Evolutionary conservation across 2,888 invertebrate genomes (phyloP).

Genomic region (Tetragonula carbonaria): DNA sequence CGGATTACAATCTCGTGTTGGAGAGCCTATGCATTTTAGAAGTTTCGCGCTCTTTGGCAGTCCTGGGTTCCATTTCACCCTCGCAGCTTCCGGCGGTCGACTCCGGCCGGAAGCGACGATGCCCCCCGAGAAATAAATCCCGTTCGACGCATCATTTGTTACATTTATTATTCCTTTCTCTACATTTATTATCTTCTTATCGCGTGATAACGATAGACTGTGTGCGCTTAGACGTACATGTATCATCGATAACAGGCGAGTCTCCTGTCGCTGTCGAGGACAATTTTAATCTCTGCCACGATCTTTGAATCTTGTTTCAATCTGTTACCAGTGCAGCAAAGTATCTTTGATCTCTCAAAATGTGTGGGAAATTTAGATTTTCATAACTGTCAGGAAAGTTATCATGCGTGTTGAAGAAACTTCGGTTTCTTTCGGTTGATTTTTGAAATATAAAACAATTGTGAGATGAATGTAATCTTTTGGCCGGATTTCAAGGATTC

Average conservation of each 20-base stretch:
- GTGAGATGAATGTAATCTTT: too few species aligned
- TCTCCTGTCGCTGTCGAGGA: slow-evolving; percentile 10
- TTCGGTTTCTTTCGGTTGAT: too few species aligned
- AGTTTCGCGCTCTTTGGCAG: slow-evolving; percentile 60
- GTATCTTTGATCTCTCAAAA: too few species aligned
- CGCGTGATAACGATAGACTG: slow-evolving; percentile 43
- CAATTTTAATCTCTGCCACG: background rate
- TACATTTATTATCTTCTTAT: slow-evolving; percentile 10
- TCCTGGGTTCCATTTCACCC: slow-evolving; percentile 21
- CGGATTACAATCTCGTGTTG: slow-evolving; percentile 1
- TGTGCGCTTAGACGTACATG: slow-evolving; percentile 77
- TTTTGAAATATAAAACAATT: too few species aligned
- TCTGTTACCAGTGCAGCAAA: too few species aligned
- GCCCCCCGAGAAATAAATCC: slow-evolving; percentile 4
- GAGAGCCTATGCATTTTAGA: slow-evolving; percentile 60
- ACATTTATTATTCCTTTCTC: background rate
- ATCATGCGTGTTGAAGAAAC: too few species aligned
- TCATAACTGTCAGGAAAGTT: too few species aligned
- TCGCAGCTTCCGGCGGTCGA: background rate
- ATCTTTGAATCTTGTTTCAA: background rate
- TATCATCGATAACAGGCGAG: slow-evolving; percentile 14
- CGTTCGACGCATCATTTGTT: background rate
- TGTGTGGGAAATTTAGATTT: too few species aligned
- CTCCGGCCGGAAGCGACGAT: slow-evolving; percentile 12
- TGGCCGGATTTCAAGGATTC: too few species aligned